These are phyloP conservation scores for Sesamia inferens DNA, from an alignment of 2,888 invertebrate species.

Conservation along the genomic window DNA sequence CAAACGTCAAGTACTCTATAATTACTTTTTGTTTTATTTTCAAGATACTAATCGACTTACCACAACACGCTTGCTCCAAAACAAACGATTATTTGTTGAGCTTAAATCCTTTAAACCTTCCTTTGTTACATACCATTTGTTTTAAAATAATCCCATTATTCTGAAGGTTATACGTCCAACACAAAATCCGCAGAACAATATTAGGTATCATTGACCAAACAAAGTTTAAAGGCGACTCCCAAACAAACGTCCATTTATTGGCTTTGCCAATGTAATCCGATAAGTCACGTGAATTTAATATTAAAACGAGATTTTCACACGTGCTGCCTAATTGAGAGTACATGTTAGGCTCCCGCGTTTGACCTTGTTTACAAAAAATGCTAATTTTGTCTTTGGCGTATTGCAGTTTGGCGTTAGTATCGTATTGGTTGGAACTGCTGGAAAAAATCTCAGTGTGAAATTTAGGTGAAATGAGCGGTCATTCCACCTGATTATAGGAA, in stretches of 20 bases:
- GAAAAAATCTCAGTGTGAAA: not conserved
- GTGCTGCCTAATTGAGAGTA: slow-evolving; percentile 30
- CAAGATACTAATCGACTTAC: slow-evolving; percentile 3
- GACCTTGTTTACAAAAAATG: slow-evolving; percentile 4
- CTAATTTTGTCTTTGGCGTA: not conserved
- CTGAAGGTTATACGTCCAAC: not conserved
- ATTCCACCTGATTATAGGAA: not conserved
- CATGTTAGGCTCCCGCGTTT: slow-evolving; percentile 15
- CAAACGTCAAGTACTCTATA: not conserved
- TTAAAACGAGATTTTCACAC: slow-evolving; percentile 45
- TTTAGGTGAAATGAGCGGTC: not conserved
- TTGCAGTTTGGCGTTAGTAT: not conserved
- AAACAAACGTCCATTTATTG: slow-evolving; percentile 45
- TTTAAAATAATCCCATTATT: slow-evolving; percentile 29
- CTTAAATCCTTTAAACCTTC: slow-evolving; percentile 5
- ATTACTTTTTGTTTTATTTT: slow-evolving; percentile 13
- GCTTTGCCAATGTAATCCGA: slow-evolving; percentile 47
- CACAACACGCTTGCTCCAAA: slow-evolving; percentile 5
- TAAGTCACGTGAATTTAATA: slow-evolving; percentile 49
- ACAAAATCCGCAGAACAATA: not conserved
- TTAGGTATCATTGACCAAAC: slow-evolving; percentile 18
- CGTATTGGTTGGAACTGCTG: not conserved
- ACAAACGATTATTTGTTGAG: not conserved
- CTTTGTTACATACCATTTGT: slow-evolving; percentile 11
- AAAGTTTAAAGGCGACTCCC: slow-evolving; percentile 32